A percentile compares a stretch with the other conserved stretches of the same genome.
These are phyloP conservation scores for Drosophila leontia DNA, from an alignment of 1,140 invertebrate genomes.

Conservation along the genomic window DNA sequence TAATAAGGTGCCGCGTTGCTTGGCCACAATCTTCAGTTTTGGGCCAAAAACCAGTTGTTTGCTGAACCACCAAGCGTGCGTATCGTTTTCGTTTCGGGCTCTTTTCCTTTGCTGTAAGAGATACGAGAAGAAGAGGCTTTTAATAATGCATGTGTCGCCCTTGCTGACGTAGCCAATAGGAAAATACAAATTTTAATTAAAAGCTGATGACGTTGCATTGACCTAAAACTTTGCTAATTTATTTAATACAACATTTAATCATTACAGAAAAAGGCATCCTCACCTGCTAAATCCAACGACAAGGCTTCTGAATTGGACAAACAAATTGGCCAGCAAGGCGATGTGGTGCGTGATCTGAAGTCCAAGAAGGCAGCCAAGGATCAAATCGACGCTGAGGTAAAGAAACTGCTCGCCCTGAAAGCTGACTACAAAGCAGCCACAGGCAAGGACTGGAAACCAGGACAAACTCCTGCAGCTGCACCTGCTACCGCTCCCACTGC, in stretches of 20 bases:
- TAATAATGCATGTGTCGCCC: constrained; percentile 26
- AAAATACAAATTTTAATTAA: background rate
- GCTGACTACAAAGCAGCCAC: constrained; percentile 86
- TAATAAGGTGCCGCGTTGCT: constrained; percentile 15
- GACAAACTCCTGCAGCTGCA: constrained; percentile 49
- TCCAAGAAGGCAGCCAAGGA: constrained; percentile 87
- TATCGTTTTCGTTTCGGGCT: constrained; percentile 19
- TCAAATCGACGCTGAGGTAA: constrained; percentile 87
- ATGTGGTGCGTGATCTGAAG: constrained; percentile 90
- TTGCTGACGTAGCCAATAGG: constrained; percentile 47
- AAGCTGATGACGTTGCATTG: constrained; percentile 9
- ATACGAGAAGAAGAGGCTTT: constrained; percentile 12
- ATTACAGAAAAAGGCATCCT: constrained; percentile 40
- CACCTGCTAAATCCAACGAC: constrained; percentile 21
- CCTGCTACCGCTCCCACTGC: constrained; percentile 16
- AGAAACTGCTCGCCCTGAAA: constrained; percentile 85
- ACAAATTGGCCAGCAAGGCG: constrained; percentile 88
- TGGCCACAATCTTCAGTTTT: constrained; percentile 14
- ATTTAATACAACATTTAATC: no score
- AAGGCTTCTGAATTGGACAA: constrained; percentile 59
- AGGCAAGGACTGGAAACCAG: constrained; percentile 87
- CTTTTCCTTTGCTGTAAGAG: constrained; percentile 11
- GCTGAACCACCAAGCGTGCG: constrained; percentile 37
- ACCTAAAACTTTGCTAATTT: background rate
- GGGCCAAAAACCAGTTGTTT: constrained; percentile 56